Conservation (phyloP, 53 echinoderm and acorn worm species). For the Paelopatides confundens region DNA sequence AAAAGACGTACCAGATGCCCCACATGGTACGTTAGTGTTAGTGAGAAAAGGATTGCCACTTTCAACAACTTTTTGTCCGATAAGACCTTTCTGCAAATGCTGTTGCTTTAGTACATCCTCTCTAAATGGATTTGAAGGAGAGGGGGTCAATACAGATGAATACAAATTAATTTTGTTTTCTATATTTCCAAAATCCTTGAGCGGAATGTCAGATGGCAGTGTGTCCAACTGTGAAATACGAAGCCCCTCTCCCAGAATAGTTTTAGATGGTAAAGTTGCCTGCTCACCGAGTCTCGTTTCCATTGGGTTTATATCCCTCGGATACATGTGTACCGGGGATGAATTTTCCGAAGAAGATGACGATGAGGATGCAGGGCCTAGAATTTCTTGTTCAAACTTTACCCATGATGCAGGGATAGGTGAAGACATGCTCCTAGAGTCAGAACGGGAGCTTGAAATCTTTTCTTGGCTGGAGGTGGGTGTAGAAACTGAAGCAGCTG, state of each 20-base stretch:
- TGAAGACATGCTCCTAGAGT: conserved; percentile 19
- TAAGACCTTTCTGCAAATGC: conserved; percentile 14
- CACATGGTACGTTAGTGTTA: not conserved
- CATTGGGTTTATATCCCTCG: not conserved
- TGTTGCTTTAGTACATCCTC: conserved; percentile 66
- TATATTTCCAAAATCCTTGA: conserved; percentile 12
- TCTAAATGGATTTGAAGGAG: conserved; percentile 84
- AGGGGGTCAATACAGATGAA: not conserved
- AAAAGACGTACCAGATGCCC: not conserved
- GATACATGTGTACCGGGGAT: conserved; percentile 23
- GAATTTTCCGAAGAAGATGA: conserved; percentile 56
- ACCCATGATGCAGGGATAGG: conserved; percentile 74
- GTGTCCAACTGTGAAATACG: conserved; percentile 1
- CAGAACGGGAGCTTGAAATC: not conserved
- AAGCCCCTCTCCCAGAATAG: not conserved
- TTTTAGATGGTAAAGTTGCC: conserved; percentile 21
- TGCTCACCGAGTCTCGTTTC: not conserved
- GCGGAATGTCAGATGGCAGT: conserved; percentile 33
- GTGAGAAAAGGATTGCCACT: conserved; percentile 15
- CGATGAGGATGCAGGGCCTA: conserved; percentile 37
- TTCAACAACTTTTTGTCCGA: not conserved
- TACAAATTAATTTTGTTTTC: conserved; percentile 12
- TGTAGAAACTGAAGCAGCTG: not conserved
- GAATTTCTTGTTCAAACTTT: conserved; percentile 61
- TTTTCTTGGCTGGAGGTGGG: not conserved